Evolutionary conservation across 1,140 invertebrate genomes (phyloP).

Genomic region (Laodelphax striatellus): DNA sequence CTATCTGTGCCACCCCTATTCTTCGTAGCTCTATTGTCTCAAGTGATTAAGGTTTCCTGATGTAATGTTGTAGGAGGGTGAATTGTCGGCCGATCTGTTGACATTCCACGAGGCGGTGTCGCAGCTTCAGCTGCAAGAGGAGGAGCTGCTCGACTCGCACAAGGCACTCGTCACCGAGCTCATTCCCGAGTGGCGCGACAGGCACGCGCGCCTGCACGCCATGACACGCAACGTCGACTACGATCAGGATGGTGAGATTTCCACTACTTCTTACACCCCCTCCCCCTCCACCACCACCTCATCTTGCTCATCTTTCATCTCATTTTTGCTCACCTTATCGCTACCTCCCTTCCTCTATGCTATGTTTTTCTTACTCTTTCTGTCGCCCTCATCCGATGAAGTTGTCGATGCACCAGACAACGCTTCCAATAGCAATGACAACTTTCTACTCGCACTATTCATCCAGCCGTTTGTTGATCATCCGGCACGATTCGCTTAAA

Average conservation of each 20-base stretch:
- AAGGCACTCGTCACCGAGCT: constrained; percentile 63
- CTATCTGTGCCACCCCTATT: no score
- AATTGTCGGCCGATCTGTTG: constrained; percentile 86
- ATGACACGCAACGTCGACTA: constrained; percentile 90
- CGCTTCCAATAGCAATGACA: no score
- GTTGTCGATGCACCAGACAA: background rate
- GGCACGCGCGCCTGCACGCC: constrained; percentile 56
- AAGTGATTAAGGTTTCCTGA: no score
- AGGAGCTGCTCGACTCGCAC: constrained; percentile 88
- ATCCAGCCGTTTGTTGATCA: no score
- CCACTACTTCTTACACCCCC: background rate
- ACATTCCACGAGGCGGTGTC: constrained; percentile 93
- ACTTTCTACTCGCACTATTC: no score
- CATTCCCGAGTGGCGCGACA: constrained; percentile 55
- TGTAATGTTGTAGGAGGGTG: constrained; percentile 52
- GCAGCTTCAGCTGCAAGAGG: constrained; percentile 84
- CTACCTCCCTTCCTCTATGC: background rate
- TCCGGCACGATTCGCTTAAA: no score
- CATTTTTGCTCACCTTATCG: background rate
- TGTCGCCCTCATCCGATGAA: background rate
- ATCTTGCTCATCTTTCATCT: constrained; percentile 5
- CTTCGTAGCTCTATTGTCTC: no score
- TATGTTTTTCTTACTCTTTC: background rate
- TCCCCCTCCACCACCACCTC: background rate
- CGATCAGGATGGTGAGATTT: constrained; percentile 74